Evolutionary conservation across 2,113 vertebrate genomes (phyloP), one percentile per base, ranked within the genome.

Genomic region (Glaucomys volans): DNA sequence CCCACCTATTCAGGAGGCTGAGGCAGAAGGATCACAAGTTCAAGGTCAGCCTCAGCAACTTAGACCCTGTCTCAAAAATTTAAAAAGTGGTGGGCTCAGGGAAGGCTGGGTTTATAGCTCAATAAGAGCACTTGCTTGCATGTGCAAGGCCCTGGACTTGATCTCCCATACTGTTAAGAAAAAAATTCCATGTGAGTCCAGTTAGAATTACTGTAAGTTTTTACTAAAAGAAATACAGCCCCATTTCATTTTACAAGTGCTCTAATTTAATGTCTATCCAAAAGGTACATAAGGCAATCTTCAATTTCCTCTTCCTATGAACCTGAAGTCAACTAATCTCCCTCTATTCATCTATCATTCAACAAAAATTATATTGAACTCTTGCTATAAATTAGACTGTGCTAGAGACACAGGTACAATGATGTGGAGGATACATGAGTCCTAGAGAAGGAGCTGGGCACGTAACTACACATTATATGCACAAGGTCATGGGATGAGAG

Each of bases 211-310:
- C 40, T 88, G 13, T 37, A 44, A 37, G 87, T 69, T 87, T 67
- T 82, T 52, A 82, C 42, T 77, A 37, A 8, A 42, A 87, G 83
- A 76, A 91, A 94, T 87, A 47, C 7, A 87, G 22, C n/a, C 20
- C 11, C 54, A 37, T 88, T 62, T 87, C 59, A 94, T 91, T 91
- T 69, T 83, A 90, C 84, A 82, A 95, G 83, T 90, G 91, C 42
- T 79, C 35, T 77, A 84, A 94, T 67, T 86, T 94, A 86, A 62
- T 77, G 22, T 50, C 69, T 62, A 94, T 57, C 72, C 67, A 81
- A 77, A 72, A 91, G 71, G 62, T 52, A 77, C n/a, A 64, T 64
- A 82, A 74, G 77, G 59, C 30, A 75, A 11, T 87, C 76, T 91
- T 91, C 26, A 69, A 87, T 94, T 76, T 87, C 50, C 50, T 81